Evolutionary conservation across 2,797 vertebrate genomes (phyloP), one percentile per base, ranked within the genome.

Genomic region (Mormyrops attenuatus): DNA sequence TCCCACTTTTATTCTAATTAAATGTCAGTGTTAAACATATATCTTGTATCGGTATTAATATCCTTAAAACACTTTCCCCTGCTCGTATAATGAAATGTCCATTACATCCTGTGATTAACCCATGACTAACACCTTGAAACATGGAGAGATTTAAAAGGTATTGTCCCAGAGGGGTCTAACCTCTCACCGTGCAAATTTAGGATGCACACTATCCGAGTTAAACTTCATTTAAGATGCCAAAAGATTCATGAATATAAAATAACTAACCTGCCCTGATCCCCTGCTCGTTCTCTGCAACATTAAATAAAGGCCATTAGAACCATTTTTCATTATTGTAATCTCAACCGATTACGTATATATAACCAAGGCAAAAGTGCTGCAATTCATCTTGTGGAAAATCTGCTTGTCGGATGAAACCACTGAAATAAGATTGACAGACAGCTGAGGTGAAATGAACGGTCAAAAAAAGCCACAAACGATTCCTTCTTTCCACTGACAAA

Each of bases 181-280:
- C 49, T 38, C 49, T 89, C 17, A 73, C 84, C 49, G 41, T 50
- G 47, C 34, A 77, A 89, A 47, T 87, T 89, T 52, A 77, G 63
- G 63, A 22, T 55, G 49, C 89, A 77, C 11, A 9, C 49, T 87
- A 87, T n/a, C 63, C 49, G 53, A 60, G 47, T 49, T 88, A 66
- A 66, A 88, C 88, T 88, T 69, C 60, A 88, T 69, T 89, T 87
- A n/a, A 55, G 50, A 57, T 73, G 41, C 60, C 41, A 50, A 87
- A 89, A 69, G 89, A 87, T 89, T 85, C 44, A 66, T 73, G 84
- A 50, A 84, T 87, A 66, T 69, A 86, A 86, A 86, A 87, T 87
- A 66, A 89, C 73, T 82, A 82, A 82, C 84, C 63, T 89, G 47
- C 57, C 57, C 80, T 85, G 34, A 47, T 85, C 77, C 38, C 57